Percentiles rank a stretch among this genome's conserved stretches.
phyloP scores from a whole-genome alignment of 1,140 invertebrate species.

The Leptinotarsa undecemlineata region DNA sequence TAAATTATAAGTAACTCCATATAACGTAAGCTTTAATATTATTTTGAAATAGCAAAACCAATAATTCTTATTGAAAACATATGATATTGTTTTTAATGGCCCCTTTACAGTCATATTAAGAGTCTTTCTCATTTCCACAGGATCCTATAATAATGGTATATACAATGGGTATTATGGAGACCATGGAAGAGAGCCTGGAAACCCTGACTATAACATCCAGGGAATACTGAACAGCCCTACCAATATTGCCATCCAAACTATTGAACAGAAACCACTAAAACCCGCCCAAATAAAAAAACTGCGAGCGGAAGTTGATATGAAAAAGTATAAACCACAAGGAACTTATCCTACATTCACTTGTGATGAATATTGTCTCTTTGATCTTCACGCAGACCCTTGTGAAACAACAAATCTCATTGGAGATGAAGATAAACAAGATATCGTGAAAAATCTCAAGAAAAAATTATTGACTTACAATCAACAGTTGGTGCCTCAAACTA shows the following conservation, averaged over 20 bases:
- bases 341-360: slow-evolving; percentile 15
- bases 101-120: neutral
- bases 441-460: slow-evolving; percentile 44
- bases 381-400: slow-evolving; percentile 81
- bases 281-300: slow-evolving; percentile 13
- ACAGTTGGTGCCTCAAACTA: slow-evolving; percentile 48
- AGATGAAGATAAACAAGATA: slow-evolving; percentile 50
- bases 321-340: slow-evolving; percentile 11
- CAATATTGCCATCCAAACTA: slow-evolving; percentile 58
- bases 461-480: slow-evolving; percentile 48
- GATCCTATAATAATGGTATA: slow-evolving; percentile 55
- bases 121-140: slow-evolving; percentile 60
- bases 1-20: no score
- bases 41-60: no score
- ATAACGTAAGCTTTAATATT: no score
- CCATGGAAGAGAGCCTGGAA: slow-evolving; percentile 60
- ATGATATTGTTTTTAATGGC: neutral
- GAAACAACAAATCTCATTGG: slow-evolving; percentile 76
- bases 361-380: slow-evolving; percentile 69
- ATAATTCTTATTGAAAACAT: no score
- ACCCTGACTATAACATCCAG: slow-evolving; percentile 59
- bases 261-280: slow-evolving; percentile 55
- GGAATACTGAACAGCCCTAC: slow-evolving; percentile 56
- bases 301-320: slow-evolving; percentile 31
- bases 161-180: slow-evolving; percentile 85